phyloP scores from a whole-genome alignment of 1,140 invertebrate genomes.

The Apis mellifera region DNA sequence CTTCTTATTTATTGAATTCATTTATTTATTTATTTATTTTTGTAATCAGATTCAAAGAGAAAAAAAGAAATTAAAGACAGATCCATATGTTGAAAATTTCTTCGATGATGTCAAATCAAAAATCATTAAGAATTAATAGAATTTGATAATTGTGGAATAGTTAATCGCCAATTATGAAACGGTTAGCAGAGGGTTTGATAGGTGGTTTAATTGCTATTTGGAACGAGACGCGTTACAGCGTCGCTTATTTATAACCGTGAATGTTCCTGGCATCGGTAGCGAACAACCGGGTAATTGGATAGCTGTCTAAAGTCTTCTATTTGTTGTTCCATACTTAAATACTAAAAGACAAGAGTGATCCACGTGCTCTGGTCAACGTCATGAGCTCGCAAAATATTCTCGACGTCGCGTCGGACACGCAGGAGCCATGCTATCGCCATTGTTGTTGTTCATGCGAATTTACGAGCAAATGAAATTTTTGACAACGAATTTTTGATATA shows the following conservation, averaged over 20 bases:
- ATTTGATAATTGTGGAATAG: too few relatives aligned
- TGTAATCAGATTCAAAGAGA: too few relatives aligned
- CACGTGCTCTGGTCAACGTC: slow-evolving; percentile 69
- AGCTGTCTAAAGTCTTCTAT: slow-evolving; percentile 70
- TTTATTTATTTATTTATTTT: too few relatives aligned
- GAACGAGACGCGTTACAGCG: background rate
- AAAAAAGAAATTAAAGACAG: too few relatives aligned
- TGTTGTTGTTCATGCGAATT: slow-evolving; percentile 29
- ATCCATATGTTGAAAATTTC: too few relatives aligned
- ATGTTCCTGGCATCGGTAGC: slow-evolving; percentile 15
- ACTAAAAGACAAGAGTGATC: slow-evolving; percentile 62
- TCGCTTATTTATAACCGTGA: slow-evolving; percentile 36
- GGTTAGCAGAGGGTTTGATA: background rate
- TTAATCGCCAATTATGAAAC: background rate
- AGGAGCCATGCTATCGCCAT: background rate
- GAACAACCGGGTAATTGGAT: slow-evolving; percentile 58
- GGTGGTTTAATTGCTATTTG: background rate
- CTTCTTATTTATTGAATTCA: too few relatives aligned
- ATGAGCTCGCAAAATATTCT: slow-evolving; percentile 56
- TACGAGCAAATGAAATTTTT: background rate
- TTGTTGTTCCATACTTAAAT: slow-evolving; percentile 72
- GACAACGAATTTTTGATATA: background rate
- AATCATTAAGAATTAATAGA: too few relatives aligned
- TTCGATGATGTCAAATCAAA: too few relatives aligned
- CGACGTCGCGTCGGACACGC: slow-evolving; percentile 57